Conservation (phyloP, 1,140 invertebrate species). For the Achatina immaculata region DNA sequence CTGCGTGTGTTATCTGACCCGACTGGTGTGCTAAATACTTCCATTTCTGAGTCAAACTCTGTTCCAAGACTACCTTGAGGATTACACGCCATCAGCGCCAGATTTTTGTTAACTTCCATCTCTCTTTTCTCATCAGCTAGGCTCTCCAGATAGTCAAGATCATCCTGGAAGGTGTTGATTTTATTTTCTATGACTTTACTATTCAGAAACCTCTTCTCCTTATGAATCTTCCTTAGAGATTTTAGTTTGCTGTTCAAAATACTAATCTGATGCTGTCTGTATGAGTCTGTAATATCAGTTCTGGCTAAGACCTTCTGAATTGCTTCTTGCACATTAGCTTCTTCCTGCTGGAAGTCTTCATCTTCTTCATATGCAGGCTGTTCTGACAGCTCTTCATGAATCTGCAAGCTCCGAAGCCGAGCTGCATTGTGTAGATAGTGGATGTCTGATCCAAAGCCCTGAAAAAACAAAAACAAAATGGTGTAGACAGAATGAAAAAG, state of each 20-base stretch:
- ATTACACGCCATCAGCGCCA: not conserved
- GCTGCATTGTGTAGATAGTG: not conserved
- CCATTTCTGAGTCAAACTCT: not conserved
- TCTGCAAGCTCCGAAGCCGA: not conserved
- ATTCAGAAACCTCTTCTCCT: not conserved
- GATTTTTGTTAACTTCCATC: not conserved
- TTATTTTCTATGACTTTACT: not conserved
- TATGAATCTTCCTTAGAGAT: not conserved
- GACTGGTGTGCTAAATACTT: no score
- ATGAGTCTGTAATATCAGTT: not conserved
- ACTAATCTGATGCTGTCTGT: not conserved
- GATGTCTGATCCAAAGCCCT: not conserved
- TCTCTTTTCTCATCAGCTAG: not conserved
- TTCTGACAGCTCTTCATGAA: not conserved
- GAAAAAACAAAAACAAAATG: constrained; percentile 8
- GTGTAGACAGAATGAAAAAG: no score
- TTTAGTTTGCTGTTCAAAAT: not conserved
- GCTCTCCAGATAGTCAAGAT: not conserved
- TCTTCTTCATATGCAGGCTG: not conserved
- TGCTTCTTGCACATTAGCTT: not conserved
- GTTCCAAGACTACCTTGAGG: not conserved
- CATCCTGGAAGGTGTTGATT: not conserved
- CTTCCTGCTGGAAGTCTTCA: constrained; percentile 1
- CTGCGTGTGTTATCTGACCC: no score
- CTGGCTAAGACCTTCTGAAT: not conserved